These are phyloP conservation scores for Himalopsyche anomala DNA, from an alignment of 2,888 invertebrate species.

Conservation along the genomic window DNA sequence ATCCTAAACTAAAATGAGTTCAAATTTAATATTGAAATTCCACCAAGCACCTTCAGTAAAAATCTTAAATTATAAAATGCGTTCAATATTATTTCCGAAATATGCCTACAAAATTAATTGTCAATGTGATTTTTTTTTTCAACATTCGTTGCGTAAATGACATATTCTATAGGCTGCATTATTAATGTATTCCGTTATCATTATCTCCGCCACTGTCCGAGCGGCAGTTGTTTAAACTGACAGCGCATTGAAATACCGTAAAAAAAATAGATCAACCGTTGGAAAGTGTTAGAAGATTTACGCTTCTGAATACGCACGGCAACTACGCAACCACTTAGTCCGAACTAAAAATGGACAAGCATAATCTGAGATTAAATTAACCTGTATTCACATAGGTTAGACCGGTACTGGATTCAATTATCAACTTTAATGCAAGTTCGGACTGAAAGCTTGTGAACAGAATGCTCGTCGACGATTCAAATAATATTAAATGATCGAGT, in stretches of 20 bases:
- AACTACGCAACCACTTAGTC: constrained; percentile 10
- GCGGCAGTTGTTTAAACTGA: constrained; percentile 39
- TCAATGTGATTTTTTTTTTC: no score
- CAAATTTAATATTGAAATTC: no score
- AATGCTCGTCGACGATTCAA: neutral
- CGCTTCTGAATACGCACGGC: constrained; percentile 44
- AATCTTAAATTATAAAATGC: no score
- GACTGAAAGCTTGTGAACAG: neutral
- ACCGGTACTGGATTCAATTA: neutral
- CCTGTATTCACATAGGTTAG: neutral
- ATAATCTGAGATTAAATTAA: constrained; percentile 22
- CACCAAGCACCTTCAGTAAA: no score
- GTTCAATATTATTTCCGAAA: no score
- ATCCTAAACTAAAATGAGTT: no score
- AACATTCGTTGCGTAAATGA: no score
- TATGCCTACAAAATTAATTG: no score
- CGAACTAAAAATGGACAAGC: constrained; percentile 16
- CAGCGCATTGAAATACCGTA: constrained; percentile 44
- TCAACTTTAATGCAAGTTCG: neutral
- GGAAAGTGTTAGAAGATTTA: constrained; percentile 61
- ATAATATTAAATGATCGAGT: constrained; percentile 16
- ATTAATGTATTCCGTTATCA: neutral
- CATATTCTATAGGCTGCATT: no score
- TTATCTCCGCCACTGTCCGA: constrained; percentile 46
- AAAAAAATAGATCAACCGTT: constrained; percentile 57